Conservation (phyloP, 2,113 vertebrate genomes). For the Cepphus grylle region DNA sequence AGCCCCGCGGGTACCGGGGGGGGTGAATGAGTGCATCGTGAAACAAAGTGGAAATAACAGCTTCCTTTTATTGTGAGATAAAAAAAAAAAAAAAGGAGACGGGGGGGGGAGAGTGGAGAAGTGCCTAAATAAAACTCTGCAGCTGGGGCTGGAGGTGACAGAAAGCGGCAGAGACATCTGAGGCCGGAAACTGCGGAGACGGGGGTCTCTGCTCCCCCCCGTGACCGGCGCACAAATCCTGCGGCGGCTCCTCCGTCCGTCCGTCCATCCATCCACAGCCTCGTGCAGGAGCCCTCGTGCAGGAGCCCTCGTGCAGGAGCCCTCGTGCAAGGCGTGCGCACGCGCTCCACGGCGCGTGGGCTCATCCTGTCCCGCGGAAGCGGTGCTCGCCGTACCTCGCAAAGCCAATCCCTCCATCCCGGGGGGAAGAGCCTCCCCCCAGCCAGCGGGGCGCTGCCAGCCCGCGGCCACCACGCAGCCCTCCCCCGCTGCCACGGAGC, state of each 20-base stretch:
- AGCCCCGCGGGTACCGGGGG: neutral
- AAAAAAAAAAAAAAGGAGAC: neutral
- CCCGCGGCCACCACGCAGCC: neutral
- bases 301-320: neutral
- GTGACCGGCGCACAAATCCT: neutral
- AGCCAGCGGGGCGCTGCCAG: neutral
- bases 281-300: neutral
- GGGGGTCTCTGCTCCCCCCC: neutral
- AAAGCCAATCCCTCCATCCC: neutral
- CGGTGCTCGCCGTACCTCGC: accelerated
- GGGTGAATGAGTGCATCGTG: neutral
- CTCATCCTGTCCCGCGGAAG: neutral
- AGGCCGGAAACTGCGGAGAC: neutral
- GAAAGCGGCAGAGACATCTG: neutral
- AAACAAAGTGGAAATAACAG: neutral
- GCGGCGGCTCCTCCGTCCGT: neutral
- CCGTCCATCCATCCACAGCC: neutral
- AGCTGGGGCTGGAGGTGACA: neutral
- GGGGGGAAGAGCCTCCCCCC: accelerated
- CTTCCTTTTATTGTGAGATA: neutral
- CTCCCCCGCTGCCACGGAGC: neutral
- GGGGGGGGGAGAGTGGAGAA: neutral
- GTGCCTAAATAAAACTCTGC: neutral
- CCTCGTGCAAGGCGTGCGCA: neutral
- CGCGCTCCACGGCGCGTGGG: accelerated